Evolutionary conservation across 2,888 invertebrate species (phyloP).

Genomic region (Gymnocheta viridis): DNA sequence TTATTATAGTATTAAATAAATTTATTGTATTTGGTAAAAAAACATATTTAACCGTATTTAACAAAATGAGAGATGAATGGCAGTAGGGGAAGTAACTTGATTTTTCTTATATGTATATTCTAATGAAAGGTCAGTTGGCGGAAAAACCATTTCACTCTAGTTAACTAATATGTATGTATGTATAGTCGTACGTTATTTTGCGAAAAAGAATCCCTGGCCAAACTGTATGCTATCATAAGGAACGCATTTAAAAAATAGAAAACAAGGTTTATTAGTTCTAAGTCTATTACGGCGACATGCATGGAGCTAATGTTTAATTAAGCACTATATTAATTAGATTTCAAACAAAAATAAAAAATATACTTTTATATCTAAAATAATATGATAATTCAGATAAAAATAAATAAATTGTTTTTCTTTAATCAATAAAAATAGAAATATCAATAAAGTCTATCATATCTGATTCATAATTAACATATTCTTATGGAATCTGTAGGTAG

Average conservation of each 20-base stretch:
- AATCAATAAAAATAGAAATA: background rate
- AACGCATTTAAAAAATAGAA: slow-evolving; percentile 22
- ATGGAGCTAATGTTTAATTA: slow-evolving; percentile 46
- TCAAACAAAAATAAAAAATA: slow-evolving; percentile 4
- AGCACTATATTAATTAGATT: slow-evolving; percentile 28
- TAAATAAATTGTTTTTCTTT: background rate
- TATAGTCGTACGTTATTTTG: slow-evolving; percentile 44
- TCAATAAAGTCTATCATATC: background rate
- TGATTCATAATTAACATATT: background rate
- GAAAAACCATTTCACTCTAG: slow-evolving; percentile 42
- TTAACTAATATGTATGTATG: slow-evolving; percentile 21
- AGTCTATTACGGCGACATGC: slow-evolving; percentile 41
- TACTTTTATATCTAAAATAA: slow-evolving; percentile 10
- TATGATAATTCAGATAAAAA: background rate
- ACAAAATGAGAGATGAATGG: slow-evolving; percentile 56
- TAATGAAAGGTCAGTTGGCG: background rate
- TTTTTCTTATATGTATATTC: slow-evolving; percentile 6
- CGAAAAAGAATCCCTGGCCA: slow-evolving; percentile 74
- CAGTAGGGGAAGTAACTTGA: slow-evolving; percentile 60
- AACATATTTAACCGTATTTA: slow-evolving; percentile 33
- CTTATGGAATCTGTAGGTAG: background rate
- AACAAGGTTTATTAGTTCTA: slow-evolving; percentile 25
- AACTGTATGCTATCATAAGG: slow-evolving; percentile 71
- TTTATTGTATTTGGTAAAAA: slow-evolving; percentile 32
- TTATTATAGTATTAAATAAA: slow-evolving; percentile 42